Percentiles rank a stretch among this genome's conserved stretches.
phyloP scores from a whole-genome alignment of 2,113 vertebrate species.

The Petaurus breviceps region DNA sequence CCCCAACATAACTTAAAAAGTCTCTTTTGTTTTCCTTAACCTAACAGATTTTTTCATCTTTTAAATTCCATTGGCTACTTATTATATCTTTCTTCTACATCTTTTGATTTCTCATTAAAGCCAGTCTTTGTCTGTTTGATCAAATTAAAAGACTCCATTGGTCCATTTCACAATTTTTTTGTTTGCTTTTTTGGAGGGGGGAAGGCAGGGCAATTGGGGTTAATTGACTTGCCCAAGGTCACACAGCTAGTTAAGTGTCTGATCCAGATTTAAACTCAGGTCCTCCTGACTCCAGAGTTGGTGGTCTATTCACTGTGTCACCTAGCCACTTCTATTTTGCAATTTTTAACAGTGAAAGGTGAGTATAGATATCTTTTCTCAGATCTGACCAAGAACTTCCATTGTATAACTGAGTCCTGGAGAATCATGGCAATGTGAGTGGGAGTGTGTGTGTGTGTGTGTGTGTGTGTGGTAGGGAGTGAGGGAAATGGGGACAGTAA shows the following conservation, averaged over 20 bases:
- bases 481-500: neutral
- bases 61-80: slow-evolving; percentile 3
- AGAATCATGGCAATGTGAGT: neutral
- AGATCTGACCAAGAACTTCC: slow-evolving; percentile 3
- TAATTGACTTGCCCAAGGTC: too few species aligned
- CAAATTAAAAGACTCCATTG: neutral
- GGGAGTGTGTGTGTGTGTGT: too few species aligned
- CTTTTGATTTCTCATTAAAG: neutral
- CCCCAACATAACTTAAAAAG: neutral
- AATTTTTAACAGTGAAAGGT: neutral
- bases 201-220: too few species aligned
- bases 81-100: neutral
- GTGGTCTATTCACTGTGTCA: too few species aligned
- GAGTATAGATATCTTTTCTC: neutral
- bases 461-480: neutral
- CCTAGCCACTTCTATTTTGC: too few species aligned
- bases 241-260: too few species aligned
- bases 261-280: too few species aligned
- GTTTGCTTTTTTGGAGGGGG: too few species aligned
- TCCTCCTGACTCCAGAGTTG: too few species aligned
- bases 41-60: neutral
- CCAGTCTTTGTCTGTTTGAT: neutral
- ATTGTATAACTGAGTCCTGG: slow-evolving; percentile 24
- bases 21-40: neutral
- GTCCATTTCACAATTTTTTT: neutral